Evolutionary conservation across 2,113 vertebrate species (phyloP).

Genomic region (Fulmarus glacialis): DNA sequence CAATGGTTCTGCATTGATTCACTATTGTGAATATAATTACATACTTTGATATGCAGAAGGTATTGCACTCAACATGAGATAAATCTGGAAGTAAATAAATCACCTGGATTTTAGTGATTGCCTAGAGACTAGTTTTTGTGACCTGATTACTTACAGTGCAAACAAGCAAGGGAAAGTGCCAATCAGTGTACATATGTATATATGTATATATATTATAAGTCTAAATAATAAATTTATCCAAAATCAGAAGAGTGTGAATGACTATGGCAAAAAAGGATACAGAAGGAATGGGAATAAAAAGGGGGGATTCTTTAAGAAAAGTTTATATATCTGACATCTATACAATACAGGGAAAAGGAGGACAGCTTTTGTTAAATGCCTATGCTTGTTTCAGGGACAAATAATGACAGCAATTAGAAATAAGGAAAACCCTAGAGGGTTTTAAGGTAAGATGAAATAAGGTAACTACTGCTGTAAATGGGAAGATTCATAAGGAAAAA

Average conservation of each 20-base stretch:
- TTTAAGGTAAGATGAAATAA: background rate
- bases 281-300: background rate
- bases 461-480: background rate
- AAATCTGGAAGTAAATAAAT: background rate
- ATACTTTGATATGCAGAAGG: background rate
- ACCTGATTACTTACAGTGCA: background rate
- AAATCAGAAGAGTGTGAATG: background rate
- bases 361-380: background rate
- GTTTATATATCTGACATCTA: background rate
- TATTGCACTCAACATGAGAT: background rate
- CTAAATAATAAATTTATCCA: background rate
- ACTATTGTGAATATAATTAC: background rate
- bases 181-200: background rate
- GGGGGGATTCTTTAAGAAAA: background rate
- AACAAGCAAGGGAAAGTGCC: background rate
- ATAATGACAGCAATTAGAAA: background rate
- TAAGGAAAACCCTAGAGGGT: background rate
- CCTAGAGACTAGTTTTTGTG: background rate
- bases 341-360: background rate
- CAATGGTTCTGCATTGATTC: background rate
- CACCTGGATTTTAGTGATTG: background rate
- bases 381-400: background rate
- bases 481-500: background rate
- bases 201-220: no score
- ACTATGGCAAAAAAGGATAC: background rate